Conservation (phyloP, 2,888 invertebrate species). For the Hydraecia micacea region DNA sequence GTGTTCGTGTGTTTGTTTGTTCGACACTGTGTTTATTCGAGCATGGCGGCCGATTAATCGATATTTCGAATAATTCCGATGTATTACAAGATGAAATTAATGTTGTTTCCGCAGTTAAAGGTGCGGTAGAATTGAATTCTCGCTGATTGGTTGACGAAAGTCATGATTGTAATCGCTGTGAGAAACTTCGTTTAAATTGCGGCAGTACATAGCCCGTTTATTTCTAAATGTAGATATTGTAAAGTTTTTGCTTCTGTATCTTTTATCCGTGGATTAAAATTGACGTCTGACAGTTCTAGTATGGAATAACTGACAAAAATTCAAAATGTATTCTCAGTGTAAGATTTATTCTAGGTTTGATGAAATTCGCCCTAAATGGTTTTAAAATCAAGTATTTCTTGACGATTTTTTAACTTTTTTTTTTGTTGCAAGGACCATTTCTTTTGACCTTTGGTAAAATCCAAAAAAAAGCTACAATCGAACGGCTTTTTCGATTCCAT, state of each 20-base stretch:
- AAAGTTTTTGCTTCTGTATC: not conserved
- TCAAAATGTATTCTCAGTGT: not conserved
- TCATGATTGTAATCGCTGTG: slow-evolving; percentile 40
- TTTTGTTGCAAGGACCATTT: not conserved
- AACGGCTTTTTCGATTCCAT: slow-evolving; percentile 56
- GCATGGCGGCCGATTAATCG: slow-evolving; percentile 62
- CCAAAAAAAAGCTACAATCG: slow-evolving; percentile 20
- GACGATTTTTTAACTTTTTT: not conserved
- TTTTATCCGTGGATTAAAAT: too few relatives aligned
- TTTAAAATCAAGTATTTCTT: not conserved
- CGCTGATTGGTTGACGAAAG: slow-evolving; percentile 44
- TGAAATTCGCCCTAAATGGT: not conserved
- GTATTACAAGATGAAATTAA: slow-evolving; percentile 51
- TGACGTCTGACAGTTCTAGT: too few relatives aligned
- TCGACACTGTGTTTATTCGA: slow-evolving; percentile 52
- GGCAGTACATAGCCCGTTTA: not conserved
- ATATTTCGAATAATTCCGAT: slow-evolving; percentile 58
- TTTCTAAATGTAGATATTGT: not conserved
- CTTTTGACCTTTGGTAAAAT: slow-evolving; percentile 25
- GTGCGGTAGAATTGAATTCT: slow-evolving; percentile 4
- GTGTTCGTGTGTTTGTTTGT: slow-evolving; percentile 68
- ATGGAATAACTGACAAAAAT: too few relatives aligned
- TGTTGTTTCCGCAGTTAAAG: slow-evolving; percentile 48
- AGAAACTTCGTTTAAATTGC: slow-evolving; percentile 16
- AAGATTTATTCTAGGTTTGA: not conserved